Evolutionary conservation across 2,113 vertebrate species (phyloP), one percentile per base, ranked within the genome.

Genomic region (Elephas maximus): DNA sequence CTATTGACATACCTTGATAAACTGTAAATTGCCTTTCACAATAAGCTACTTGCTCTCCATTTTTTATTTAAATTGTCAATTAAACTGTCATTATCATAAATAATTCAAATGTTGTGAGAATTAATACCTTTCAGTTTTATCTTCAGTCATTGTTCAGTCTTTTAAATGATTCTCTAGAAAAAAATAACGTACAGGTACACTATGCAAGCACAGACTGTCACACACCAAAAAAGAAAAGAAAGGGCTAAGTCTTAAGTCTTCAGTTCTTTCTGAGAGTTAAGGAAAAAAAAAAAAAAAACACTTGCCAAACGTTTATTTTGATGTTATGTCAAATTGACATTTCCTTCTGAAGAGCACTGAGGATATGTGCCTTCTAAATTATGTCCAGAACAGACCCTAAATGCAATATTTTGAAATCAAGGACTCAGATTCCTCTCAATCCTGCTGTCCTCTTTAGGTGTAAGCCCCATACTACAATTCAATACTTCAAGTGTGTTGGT

Each of bases 391-490:
- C 76, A 94, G 8, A 87, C 6, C 7, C 15, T 37, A 81, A 74
- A 92, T 74, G 37, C 51, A 74, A 2, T 44, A 33, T 91, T 93
- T 98, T 33, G 48, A 65, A 53, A 71, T 86, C 74, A 33, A 24
- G 0, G 21, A 67, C 63, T 33, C 17, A 10, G 15, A 48, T 73
- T 62, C 37, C 18, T 89, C 33, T 65, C 17, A 30, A 45, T 26
- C 0, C 20, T 26, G 6, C 9, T 67, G 9, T 57, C 8, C 44
- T n/a, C 14, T 10, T 41, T 7, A 37, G 8, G 37, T 62, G 0
- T 45, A 51, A 48, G 4, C 28, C 65, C 6, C 33, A 33, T 33
- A 33, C 65, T 69, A 69, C 60, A 62, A 41, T 14, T 63, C 37
- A 57, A 73, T 24, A 48, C 28, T 8, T 33, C 1, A 74, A 24